Percentiles rank a stretch among this genome's conserved stretches.
Evolutionary conservation across 64 coral and sea anemone species (phyloP).

Genomic region (Actinia equina): DNA sequence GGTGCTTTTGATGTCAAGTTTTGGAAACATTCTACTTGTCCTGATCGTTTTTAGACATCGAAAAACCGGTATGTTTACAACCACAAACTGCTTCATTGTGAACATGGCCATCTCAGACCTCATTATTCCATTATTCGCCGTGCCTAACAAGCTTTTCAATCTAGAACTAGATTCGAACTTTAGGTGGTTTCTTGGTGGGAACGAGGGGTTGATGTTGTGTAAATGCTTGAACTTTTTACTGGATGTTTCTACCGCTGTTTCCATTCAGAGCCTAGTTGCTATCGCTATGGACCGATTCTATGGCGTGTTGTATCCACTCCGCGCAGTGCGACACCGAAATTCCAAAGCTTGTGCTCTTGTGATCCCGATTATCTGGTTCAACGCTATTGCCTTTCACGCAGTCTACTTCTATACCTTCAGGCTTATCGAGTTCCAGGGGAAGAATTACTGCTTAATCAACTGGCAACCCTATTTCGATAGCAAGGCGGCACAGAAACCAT

Average conservation of each 20-base stretch:
- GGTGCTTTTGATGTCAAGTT: conserved; percentile 27
- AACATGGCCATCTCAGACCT: conserved; percentile 70
- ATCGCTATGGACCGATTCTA: conserved; percentile 58
- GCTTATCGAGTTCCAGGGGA: not conserved
- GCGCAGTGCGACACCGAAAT: conserved; percentile 8
- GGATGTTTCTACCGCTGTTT: conserved; percentile 31
- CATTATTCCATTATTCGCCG: conserved; percentile 12
- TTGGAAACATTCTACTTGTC: conserved; percentile 46
- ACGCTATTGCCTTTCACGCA: conserved; percentile 21
- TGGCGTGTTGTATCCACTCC: conserved; percentile 46
- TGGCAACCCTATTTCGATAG: conserved; percentile 41
- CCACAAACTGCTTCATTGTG: conserved; percentile 57
- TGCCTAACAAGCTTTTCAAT: conserved; percentile 39
- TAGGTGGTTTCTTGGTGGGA: conserved; percentile 40
- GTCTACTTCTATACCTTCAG: conserved; percentile 43
- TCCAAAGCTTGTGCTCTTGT: conserved; percentile 21
- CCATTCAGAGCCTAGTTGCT: conserved; percentile 54
- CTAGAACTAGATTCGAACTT: not conserved
- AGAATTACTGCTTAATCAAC: conserved; percentile 5
- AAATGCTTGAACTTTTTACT: conserved; percentile 36
- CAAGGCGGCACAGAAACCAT: not conserved
- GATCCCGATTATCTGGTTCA: conserved; percentile 46
- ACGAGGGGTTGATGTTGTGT: conserved; percentile 30
- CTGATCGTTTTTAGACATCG: conserved; percentile 30
- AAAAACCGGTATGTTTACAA: conserved; percentile 32